phyloP scores from a whole-genome alignment of 2,113 vertebrate genomes.

The Burhinus oedicnemus region DNA sequence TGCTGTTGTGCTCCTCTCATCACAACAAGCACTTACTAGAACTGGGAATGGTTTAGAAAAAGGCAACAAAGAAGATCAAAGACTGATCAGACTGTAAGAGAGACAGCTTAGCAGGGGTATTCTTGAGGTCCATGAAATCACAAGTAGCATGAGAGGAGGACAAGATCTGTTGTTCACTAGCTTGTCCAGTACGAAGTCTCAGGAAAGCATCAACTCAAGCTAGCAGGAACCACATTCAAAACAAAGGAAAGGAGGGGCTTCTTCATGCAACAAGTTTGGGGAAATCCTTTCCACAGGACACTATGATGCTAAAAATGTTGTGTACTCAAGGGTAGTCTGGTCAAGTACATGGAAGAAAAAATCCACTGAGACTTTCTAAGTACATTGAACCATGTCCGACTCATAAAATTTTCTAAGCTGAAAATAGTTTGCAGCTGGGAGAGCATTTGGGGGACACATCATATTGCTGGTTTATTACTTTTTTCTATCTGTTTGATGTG shows the following conservation, averaged over 20 bases:
- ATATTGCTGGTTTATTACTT: not conserved
- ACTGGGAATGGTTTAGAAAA: not conserved
- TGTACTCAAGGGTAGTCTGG: not conserved
- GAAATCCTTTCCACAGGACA: not conserved
- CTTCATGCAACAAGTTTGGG: not conserved
- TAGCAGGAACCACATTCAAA: not conserved
- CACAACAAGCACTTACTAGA: not conserved
- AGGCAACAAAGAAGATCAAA: not conserved
- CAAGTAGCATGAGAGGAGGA: not conserved
- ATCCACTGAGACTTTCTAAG: not conserved
- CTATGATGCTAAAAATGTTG: not conserved
- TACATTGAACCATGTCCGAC: not conserved
- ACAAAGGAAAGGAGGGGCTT: not conserved
- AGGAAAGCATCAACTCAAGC: not conserved
- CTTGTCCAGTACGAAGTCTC: accelerated
- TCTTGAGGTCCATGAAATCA: not conserved
- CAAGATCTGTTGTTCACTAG: not conserved
- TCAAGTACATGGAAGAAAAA: not conserved
- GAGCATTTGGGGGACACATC: not conserved
- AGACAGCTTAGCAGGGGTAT: not conserved
- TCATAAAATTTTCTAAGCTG: not conserved
- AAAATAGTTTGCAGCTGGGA: not conserved
- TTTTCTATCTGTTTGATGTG: not conserved
- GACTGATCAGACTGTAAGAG: not conserved
- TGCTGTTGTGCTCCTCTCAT: not conserved